Percentiles rank a stretch among this genome's conserved stretches.
These are phyloP conservation scores for Lycodopsis pacificus DNA, from an alignment of 2,797 vertebrate genomes.

Conservation along the genomic window DNA sequence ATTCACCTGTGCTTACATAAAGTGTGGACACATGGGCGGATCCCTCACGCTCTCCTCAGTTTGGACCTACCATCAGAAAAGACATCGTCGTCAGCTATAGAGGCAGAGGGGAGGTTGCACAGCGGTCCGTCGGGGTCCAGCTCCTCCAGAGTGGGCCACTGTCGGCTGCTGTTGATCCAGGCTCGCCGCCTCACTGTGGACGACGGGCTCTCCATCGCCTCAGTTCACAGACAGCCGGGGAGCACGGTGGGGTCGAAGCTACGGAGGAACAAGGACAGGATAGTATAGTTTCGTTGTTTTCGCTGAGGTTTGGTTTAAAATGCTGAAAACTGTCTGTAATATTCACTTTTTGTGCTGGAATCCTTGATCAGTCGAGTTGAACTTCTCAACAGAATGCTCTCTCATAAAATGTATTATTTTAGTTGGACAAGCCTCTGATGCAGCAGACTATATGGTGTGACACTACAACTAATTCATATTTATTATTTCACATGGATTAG, in stretches of 20 bases:
- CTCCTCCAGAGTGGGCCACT: slow-evolving; percentile 78
- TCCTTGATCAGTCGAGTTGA: background rate
- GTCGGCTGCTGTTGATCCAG: slow-evolving; percentile 86
- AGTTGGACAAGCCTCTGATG: background rate
- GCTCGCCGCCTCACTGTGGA: slow-evolving; percentile 84
- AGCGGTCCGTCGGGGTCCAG: slow-evolving; percentile 37
- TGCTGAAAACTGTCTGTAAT: background rate
- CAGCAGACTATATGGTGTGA: background rate
- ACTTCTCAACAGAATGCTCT: background rate
- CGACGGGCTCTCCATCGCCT: slow-evolving; percentile 81
- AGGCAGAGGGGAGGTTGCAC: slow-evolving; percentile 50
- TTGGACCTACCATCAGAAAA: slow-evolving; percentile 75
- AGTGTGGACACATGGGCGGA: background rate
- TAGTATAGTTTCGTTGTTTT: background rate
- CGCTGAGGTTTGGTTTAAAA: slow-evolving; percentile 4
- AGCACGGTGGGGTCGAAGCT: slow-evolving; percentile 18
- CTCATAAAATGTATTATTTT: background rate
- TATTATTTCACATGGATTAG: background rate
- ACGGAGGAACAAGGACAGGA: background rate
- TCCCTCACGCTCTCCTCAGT: background rate
- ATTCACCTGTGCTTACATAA: background rate
- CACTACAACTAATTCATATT: background rate
- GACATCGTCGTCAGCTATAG: slow-evolving; percentile 74
- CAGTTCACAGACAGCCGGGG: slow-evolving; percentile 28
- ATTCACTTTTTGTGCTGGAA: background rate